These are phyloP conservation scores for Caradrina clavipalpis DNA, from an alignment of 2,888 invertebrate genomes.

Conservation along the genomic window DNA sequence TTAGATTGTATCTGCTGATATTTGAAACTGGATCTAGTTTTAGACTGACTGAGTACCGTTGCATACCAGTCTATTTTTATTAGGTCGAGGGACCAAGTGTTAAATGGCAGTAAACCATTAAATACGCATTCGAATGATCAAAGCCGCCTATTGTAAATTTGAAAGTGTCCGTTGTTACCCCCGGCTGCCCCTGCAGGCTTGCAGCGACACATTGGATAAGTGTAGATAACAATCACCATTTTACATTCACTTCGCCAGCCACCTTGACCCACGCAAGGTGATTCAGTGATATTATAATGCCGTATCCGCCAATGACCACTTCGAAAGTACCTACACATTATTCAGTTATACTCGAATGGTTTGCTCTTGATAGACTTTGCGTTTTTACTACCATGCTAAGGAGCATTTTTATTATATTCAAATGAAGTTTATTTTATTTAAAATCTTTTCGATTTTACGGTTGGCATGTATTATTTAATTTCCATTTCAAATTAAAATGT, in stretches of 20 bases:
- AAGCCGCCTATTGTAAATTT: constrained; percentile 53
- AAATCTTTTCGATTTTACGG: constrained; percentile 31
- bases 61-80: constrained; percentile 38
- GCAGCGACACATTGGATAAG: constrained; percentile 70
- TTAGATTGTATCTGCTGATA: constrained; percentile 18
- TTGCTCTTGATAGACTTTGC: constrained; percentile 48
- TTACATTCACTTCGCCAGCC: constrained; percentile 86
- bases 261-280: constrained; percentile 89
- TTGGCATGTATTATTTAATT: constrained; percentile 9
- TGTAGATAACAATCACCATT: constrained; percentile 79
- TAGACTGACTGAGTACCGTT: constrained; percentile 23
- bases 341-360: constrained; percentile 75
- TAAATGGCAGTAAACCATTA: constrained; percentile 42
- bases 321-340: constrained; percentile 84
- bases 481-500: constrained; percentile 1
- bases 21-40: constrained; percentile 47
- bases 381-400: constrained; percentile 43
- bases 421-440: constrained; percentile 33
- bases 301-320: constrained; percentile 84
- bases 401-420: constrained; percentile 37
- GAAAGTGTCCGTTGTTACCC: constrained; percentile 61
- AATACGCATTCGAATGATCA: constrained; percentile 41
- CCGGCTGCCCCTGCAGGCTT: constrained; percentile 40
- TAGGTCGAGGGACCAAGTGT: constrained; percentile 30
- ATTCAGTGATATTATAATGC: constrained; percentile 86